Evolutionary conservation across 1,140 invertebrate genomes (phyloP), one percentile per base, ranked within the genome.

Genomic region (Vanessa atalanta): DNA sequence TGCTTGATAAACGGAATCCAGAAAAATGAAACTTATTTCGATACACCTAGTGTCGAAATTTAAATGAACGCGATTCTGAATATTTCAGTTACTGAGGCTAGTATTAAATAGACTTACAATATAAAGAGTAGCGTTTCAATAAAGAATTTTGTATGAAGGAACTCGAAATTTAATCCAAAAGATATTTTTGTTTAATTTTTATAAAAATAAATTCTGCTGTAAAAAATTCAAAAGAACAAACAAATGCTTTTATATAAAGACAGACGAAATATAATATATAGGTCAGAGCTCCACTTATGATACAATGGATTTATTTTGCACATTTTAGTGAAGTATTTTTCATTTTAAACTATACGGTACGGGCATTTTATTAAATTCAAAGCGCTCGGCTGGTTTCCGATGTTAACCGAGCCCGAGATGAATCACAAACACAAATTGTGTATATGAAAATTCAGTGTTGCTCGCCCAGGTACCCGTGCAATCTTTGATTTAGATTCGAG

Each of bases 81-180:
- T n/a, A n/a, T 53, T 53, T 53, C 53, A 57, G 53, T 12, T 26
- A 23, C 50, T 53, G 16, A 57, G 53, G n/a, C 53, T 57, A 57
- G 16, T 13, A 53, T 53, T 16, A 53, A 53, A 16, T 16, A 53
- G 16, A 57, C 15, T 57, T 23, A 23, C 53, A 57, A 57, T 23
- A 57, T 57, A 57, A 57, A 53, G 20, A 57, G 53, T 57, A 23
- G 11, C 53, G 16, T 23, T 57, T 57, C 53, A 20, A 57, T 57
- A 43, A 43, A 8, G 8, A 3, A 43, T 43, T 43, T 43, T 9
- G 37, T 57, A 57, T 57, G 20, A 57, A 57, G 8, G 53, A 57
- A 57, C 23, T 57, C 53, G 37, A 23, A 57, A 57, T 57, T 57
- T 57, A 57, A 57, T 23, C 12, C 23, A 16, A 23, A 57, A 57